Evolutionary conservation across 2,888 invertebrate genomes (phyloP).

Genomic region (Mythimna loreyi): DNA sequence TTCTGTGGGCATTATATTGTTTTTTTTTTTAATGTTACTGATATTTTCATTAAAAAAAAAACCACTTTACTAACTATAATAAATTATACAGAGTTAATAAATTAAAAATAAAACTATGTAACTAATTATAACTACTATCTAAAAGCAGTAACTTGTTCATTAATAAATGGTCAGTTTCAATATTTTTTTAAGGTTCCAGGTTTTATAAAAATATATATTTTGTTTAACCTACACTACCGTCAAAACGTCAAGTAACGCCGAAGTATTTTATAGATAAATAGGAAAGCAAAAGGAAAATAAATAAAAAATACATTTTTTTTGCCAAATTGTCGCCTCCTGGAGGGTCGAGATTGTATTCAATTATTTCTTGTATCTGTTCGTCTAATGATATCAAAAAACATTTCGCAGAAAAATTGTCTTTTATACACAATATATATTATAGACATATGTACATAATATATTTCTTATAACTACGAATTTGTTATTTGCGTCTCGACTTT

Average conservation of each 20-base stretch:
- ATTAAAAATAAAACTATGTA: neutral
- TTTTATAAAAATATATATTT: no score
- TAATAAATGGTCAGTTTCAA: neutral
- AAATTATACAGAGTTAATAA: no score
- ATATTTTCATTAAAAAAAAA: no score
- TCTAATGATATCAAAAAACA: constrained; percentile 59
- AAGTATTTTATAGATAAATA: constrained; percentile 4
- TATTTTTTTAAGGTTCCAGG: neutral
- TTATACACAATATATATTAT: constrained; percentile 14
- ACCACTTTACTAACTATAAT: no score
- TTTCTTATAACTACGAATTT: constrained; percentile 10
- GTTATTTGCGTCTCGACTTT: constrained; percentile 11
- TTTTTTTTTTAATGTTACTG: no score
- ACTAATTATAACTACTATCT: neutral
- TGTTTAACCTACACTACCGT: neutral
- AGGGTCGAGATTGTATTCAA: constrained; percentile 49
- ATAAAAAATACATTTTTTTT: constrained; percentile 22
- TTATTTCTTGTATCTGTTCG: constrained; percentile 40
- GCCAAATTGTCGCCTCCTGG: constrained; percentile 49
- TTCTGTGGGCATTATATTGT: no score
- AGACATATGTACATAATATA: constrained; percentile 6
- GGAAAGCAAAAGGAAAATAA: constrained; percentile 13
- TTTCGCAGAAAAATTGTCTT: constrained; percentile 41
- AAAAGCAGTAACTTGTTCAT: no score
- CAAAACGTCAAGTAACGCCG: constrained; percentile 1